Conservation (phyloP, 2,888 invertebrate species). For the Leptinotarsa peninsularis region DNA sequence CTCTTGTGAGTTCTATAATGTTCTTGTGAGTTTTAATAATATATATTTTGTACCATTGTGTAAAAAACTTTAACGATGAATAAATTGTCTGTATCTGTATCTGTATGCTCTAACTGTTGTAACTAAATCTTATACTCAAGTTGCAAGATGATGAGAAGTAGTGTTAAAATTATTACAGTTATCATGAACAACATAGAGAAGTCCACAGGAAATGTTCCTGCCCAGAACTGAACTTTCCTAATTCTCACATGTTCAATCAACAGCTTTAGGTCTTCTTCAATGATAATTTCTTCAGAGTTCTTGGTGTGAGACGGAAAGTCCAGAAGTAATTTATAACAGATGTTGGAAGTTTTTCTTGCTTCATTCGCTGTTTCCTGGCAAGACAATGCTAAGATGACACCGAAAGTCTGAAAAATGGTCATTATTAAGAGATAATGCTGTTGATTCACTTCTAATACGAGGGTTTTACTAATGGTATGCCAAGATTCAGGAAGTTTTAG, state of each 20-base stretch:
- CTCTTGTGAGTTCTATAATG: too few species aligned
- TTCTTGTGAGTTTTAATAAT: too few species aligned
- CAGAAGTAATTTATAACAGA: conserved; percentile 42
- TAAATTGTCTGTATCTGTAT: too few species aligned
- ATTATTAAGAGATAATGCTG: too few species aligned
- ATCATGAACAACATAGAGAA: conserved; percentile 40
- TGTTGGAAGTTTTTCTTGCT: conserved; percentile 38
- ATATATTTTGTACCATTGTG: too few species aligned
- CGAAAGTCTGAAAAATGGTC: conserved; percentile 33
- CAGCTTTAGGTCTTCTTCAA: conserved; percentile 41
- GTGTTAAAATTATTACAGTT: conserved; percentile 37
- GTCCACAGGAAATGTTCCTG: conserved; percentile 42
- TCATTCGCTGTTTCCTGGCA: conserved; percentile 36
- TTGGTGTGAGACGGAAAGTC: conserved; percentile 31
- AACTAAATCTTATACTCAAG: conserved; percentile 29
- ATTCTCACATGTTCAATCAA: conserved; percentile 41
- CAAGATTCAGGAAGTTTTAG: too few species aligned
- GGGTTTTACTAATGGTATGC: too few species aligned
- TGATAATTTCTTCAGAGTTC: conserved; percentile 20
- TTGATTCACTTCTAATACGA: too few species aligned
- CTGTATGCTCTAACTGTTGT: not conserved
- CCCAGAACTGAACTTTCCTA: conserved; percentile 37
- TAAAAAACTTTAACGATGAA: too few species aligned
- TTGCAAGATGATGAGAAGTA: conserved; percentile 42
- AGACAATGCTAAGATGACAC: conserved; percentile 29